Evolutionary conservation across 2,113 vertebrate species (phyloP), one percentile per base, ranked within the genome.

Genomic region (Phylloscopus trochilus): DNA sequence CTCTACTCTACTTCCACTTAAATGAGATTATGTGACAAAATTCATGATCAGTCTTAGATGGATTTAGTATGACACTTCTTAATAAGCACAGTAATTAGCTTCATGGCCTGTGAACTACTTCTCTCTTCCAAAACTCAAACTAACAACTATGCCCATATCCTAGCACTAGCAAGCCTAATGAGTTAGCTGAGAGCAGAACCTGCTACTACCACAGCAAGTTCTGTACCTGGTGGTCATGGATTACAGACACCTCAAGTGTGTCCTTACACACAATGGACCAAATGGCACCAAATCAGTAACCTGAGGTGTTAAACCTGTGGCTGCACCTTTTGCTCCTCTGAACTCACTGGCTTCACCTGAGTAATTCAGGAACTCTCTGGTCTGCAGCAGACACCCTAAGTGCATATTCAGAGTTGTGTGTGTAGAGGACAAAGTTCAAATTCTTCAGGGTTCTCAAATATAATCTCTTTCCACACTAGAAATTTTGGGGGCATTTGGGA

Each of bases 201-300:
- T 56, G 66, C 66, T 41, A 6, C 9, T 39, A 21, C 20, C 28
- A 27, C 55, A 55, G 21, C 30, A 39, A 41, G 11, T 26, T 20
- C 11, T 1, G 0, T 11, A 46, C 8, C 44, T 30, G 33, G 19
- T 26, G 15, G 56, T 13, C 47, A 60, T 0, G n/a, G 14, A 43
- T 13, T 8, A 68, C 30, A 72, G 47, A 58, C 41, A 22, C 14
- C 16, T n/a, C 15, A 17, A 37, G 15, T 7, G 8, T 19, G 21
- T 24, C 58, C 44, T 51, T n/a, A 41, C 2, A 16, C 2, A 19
- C 52, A 31, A 33, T 44, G 21, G 27, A 64, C 43, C 62, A 44
- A 81, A 22, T 0, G 0, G 22, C 56, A 67, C 3, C 13, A 31
- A 39, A 72, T 15, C 60, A 60, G 44, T 14, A 44, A 60, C 30